Percentiles rank a stretch among this genome's conserved stretches.
These are phyloP conservation scores for Catocala fraxini DNA, from an alignment of 2,888 invertebrate species.

Conservation along the genomic window DNA sequence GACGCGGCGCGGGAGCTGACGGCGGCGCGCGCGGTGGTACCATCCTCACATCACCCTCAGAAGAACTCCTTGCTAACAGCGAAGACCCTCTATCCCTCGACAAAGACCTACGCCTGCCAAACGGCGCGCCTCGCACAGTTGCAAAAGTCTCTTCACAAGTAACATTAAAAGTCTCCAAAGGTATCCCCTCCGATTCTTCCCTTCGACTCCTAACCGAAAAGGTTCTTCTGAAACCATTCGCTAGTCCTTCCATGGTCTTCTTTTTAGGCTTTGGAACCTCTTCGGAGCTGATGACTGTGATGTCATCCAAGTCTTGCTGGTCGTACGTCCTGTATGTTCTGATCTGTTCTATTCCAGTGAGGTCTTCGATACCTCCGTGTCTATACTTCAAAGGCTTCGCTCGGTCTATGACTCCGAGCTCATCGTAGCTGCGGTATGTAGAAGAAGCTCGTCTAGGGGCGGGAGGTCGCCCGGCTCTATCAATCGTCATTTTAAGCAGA, in stretches of 20 bases:
- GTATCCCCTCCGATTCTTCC: conserved; percentile 76
- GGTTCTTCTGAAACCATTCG: conserved; percentile 79
- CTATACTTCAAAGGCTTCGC: conserved; percentile 75
- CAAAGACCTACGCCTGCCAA: conserved; percentile 79
- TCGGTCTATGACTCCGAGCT: conserved; percentile 77
- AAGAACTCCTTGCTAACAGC: conserved; percentile 89
- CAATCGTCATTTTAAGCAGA: conserved; percentile 77
- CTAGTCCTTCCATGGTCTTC: conserved; percentile 79
- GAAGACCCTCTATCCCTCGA: conserved; percentile 84
- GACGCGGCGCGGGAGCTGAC: conserved; percentile 78
- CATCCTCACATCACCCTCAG: conserved; percentile 90
- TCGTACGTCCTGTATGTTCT: conserved; percentile 68
- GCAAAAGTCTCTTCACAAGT: conserved; percentile 77
- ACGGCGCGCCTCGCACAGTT: conserved; percentile 80
- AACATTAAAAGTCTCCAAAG: conserved; percentile 76
- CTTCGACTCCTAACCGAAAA: conserved; percentile 78
- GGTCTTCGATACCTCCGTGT: conserved; percentile 79
- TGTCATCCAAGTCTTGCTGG: conserved; percentile 75
- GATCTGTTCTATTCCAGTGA: conserved; percentile 72
- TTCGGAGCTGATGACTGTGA: conserved; percentile 82
- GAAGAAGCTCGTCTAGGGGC: conserved; percentile 78
- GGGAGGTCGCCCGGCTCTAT: conserved; percentile 78
- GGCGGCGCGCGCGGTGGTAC: conserved; percentile 74
- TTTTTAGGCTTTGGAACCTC: conserved; percentile 76
- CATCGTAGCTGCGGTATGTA: conserved; percentile 84